These are phyloP conservation scores for Episyrphus balteatus DNA, from an alignment of 1,140 invertebrate genomes.

Conservation along the genomic window DNA sequence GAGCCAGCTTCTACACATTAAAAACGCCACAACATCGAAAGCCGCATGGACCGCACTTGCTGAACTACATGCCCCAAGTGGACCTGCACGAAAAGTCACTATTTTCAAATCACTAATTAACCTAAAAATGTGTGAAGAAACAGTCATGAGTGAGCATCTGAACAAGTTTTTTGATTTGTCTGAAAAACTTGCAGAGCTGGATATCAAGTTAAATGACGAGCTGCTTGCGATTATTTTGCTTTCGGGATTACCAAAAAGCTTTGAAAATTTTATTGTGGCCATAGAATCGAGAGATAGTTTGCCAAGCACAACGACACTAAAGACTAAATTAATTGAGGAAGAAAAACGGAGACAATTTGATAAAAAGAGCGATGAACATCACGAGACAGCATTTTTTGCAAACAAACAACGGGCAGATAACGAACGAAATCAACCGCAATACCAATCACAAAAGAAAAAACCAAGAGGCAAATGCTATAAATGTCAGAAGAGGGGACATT, in stretches of 20 bases:
- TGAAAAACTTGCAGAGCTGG: constrained; percentile 3
- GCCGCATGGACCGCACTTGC: constrained; percentile 1
- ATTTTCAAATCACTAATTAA: constrained; percentile 2
- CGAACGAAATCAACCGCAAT: neutral
- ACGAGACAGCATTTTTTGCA: neutral
- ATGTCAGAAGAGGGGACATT: too few species aligned
- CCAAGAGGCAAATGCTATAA: neutral
- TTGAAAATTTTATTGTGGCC: constrained; percentile 5
- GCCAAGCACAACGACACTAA: neutral
- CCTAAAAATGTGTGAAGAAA: neutral
- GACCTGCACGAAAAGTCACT: constrained; percentile 2
- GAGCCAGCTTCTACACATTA: neutral
- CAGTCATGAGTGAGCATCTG: neutral
- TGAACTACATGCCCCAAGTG: constrained; percentile 1
- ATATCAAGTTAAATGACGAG: constrained; percentile 1
- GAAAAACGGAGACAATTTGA: neutral
- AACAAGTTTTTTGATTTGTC: neutral
- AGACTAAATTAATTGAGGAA: constrained; percentile 3
- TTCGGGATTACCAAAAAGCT: constrained; percentile 1
- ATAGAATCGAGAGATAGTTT: constrained; percentile 3
- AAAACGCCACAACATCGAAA: neutral
- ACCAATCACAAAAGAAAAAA: neutral
- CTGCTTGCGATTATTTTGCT: constrained; percentile 3
- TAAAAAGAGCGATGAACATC: too few species aligned
- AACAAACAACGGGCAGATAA: neutral